A percentile compares a stretch with the other conserved stretches of the same genome.
Evolutionary conservation across 2,113 vertebrate genomes (phyloP).

Genomic region (Marcusenius ussheri): DNA sequence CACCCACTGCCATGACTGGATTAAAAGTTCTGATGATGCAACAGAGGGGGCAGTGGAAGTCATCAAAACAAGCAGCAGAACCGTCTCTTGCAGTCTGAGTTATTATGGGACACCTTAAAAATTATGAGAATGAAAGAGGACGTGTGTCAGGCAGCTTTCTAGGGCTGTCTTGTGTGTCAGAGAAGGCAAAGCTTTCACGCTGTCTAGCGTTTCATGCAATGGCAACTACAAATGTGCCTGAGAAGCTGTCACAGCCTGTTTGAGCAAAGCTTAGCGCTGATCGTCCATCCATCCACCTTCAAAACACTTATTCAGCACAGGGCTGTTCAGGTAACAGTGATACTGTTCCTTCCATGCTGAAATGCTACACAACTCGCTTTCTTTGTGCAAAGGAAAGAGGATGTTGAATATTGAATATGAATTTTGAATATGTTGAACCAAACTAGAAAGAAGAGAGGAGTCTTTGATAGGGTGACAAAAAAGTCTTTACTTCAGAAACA

Average conservation of each 20-base stretch:
- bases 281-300: background rate
- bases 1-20: background rate
- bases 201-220: background rate
- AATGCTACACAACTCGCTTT: background rate
- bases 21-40: background rate
- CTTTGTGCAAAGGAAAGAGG: background rate
- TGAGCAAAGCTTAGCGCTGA: background rate
- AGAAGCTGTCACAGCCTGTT: background rate
- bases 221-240: background rate
- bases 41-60: background rate
- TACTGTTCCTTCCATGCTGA: background rate
- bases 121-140: background rate
- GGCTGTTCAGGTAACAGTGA: background rate
- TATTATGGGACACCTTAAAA: background rate
- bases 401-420: background rate
- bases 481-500: background rate
- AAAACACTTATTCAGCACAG: background rate
- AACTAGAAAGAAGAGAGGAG: background rate
- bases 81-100: background rate
- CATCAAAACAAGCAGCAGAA: background rate
- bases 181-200: no score
- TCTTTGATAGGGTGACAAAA: background rate
- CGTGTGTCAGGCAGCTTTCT: background rate
- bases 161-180: background rate
- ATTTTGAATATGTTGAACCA: background rate